Evolutionary conservation across 2,797 vertebrate genomes (phyloP), one percentile per base, ranked within the genome.

Genomic region (Uromys caudimaculatus): DNA sequence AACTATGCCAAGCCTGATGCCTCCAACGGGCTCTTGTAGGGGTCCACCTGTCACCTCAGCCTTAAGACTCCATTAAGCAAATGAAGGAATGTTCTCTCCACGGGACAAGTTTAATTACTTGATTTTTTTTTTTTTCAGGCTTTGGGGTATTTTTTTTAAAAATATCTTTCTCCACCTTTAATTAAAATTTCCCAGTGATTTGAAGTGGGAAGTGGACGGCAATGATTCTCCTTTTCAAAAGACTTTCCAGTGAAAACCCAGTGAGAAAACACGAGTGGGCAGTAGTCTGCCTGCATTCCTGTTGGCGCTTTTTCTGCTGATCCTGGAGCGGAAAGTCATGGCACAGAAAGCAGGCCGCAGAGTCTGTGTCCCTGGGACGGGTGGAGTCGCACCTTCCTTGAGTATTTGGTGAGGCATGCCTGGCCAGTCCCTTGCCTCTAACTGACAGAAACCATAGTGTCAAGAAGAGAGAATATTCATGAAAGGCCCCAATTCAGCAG

Each of bases 401-500:
- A 19, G 6, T 27, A 6, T 64, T 38, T 44, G 54, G n/a, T 29
- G 35, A 52, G 54, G 6, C 6, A 50, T 6, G 16, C 32, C 79
- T 32, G 9, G 62, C 56, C 41, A 75, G 41, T 29, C 52, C n/a
- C 0, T 8, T 41, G 12, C 44, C 3, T 21, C 24, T 1, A 16
- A 27, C 14, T 7, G 50, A 60, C 9, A 13, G 78, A 52, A 38
- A 35, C 41, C 81, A 13, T 67, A 27, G 82, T 44, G 54, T 60
- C 62, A 67, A 54, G 38, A 79, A 67, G 54, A 86, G 56, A 76
- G 81, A 35, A 52, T 47, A 58, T 44, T 35, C 1, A 35, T 96
- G 96, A 97, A 96, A 96, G 93, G 67, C 90, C 54, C 78, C 44
- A 24, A 52, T 91, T 97, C 92, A 96, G 52, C 60, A 21, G 35